A percentile compares a stretch with the other conserved stretches of the same genome.
These are phyloP conservation scores for Dreissena rostriformis DNA, from an alignment of 1,140 invertebrate genomes.

Conservation along the genomic window DNA sequence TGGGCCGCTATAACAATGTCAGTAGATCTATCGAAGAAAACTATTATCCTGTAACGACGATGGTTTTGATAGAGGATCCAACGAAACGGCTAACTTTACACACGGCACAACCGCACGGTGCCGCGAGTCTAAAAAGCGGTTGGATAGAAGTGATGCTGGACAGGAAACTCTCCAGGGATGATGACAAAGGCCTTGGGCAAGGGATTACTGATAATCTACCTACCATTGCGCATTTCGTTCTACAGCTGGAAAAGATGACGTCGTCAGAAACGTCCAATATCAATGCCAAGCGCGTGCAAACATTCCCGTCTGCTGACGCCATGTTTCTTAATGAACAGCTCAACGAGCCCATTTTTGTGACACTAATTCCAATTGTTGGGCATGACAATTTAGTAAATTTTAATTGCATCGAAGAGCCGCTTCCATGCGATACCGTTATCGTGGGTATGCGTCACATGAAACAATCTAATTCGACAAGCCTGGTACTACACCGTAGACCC, in stretches of 20 bases:
- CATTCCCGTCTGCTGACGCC: conserved; percentile 19
- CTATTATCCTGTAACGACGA: conserved; percentile 93
- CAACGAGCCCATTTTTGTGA: conserved; percentile 37
- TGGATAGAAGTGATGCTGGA: conserved; percentile 94
- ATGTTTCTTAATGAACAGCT: conserved; percentile 38
- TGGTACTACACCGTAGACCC: conserved; percentile 34
- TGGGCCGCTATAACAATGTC: conserved; percentile 85
- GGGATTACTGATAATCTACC: conserved; percentile 93
- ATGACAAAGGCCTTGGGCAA: conserved; percentile 93
- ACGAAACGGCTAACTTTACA: conserved; percentile 86
- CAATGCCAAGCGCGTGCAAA: not conserved
- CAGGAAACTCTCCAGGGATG: conserved; percentile 91
- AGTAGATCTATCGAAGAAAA: conserved; percentile 90
- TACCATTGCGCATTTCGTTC: conserved; percentile 90
- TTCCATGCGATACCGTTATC: conserved; percentile 36
- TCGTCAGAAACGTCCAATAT: not conserved
- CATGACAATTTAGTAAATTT: conserved; percentile 27
- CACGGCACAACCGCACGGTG: conserved; percentile 92
- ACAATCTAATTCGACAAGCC: conserved; percentile 33
- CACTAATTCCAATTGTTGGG: conserved; percentile 5
- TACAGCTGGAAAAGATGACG: conserved; percentile 86
- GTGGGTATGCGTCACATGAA: conserved; percentile 24
- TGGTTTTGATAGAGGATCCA: conserved; percentile 91
- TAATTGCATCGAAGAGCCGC: not conserved
- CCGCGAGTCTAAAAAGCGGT: conserved; percentile 90